phyloP scores from a whole-genome alignment of 2,888 invertebrate genomes.

The Halictus quadricinctus region DNA sequence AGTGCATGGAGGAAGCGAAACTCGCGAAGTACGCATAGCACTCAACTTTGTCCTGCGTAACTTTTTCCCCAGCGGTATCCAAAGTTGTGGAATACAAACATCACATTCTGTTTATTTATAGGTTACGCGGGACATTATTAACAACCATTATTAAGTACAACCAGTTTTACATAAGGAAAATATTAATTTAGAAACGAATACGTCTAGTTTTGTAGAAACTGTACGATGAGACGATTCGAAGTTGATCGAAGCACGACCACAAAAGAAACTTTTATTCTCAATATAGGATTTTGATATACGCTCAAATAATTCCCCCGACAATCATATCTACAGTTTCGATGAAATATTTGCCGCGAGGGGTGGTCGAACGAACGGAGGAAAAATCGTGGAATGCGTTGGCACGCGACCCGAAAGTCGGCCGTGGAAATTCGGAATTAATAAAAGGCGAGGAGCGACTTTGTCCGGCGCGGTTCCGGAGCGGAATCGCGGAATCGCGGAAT shows the following conservation, averaged over 20 bases:
- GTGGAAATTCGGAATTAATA: neutral
- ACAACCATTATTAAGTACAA: too few species aligned
- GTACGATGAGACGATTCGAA: too few species aligned
- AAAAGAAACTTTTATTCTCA: neutral
- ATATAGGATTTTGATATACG: neutral
- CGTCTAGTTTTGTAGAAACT: too few species aligned
- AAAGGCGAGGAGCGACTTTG: neutral
- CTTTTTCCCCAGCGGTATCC: neutral
- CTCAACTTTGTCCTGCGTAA: neutral
- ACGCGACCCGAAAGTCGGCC: neutral
- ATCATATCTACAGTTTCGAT: neutral
- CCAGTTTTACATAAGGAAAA: too few species aligned
- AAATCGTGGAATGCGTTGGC: conserved; percentile 9
- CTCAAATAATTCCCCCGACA: neutral
- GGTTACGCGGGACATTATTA: neutral
- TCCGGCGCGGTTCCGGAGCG: conserved; percentile 1
- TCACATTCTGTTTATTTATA: neutral
- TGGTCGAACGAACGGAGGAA: neutral
- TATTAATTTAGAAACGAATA: too few species aligned
- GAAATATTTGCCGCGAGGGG: neutral
- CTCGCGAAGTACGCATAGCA: neutral
- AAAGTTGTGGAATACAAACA: neutral
- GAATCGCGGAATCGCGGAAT: conserved; percentile 2
- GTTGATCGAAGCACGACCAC: too few species aligned
- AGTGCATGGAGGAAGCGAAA: neutral